Base-by-base conservation (phyloP, 1,140 invertebrate species). In the Phthorimaea operculella region DNA sequence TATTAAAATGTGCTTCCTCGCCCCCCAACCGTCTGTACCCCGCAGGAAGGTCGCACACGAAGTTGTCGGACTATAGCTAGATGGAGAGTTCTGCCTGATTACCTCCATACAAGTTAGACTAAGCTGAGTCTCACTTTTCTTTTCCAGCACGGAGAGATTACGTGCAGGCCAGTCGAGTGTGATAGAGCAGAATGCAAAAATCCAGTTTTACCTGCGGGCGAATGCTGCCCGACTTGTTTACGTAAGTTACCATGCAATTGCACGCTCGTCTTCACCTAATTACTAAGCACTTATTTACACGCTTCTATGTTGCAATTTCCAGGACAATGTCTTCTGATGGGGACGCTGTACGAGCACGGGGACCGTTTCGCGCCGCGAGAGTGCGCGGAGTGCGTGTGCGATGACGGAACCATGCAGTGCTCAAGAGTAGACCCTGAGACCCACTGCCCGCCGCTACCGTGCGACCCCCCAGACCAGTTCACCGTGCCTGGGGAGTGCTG, bases 401-500 rank as follows among this genome's bases (percentile, higher is more conserved):
- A 89, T 68, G 91, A 96, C 81, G 94, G 94, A 33, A 90, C 87
- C 60, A 94, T 95, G 90, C 88, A 90, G 63, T 96, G 95, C 81
- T 86, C 89, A 36, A 88, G 89, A 59, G 89, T 92, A 49, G 89
- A 94, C 70, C 92, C 92, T 4, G 88, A 92, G 61, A 90, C 87
- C 8, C 89, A 87, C 52, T 97, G 95, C 86, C 94, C 95, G 18
- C 85, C 88, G 60, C 86, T 97, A 55, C 88, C 91, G n/a, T 97
- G 95, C 88, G 90, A 92, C 51, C 82, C 87, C 17, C 87, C 89
- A 39, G 89, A 95, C 70, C 92, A 94, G 80, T 91, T 96, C 66
- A 90, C 90, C 63, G 92, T 94, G 39, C 90, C 92, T 18, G 93
- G 92, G 51, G 91, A 96, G 76, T 97, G 95, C 83, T 97, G 95